Base-by-base conservation (phyloP, 2,888 invertebrate species). In the Gerosis bhagava region DNA sequence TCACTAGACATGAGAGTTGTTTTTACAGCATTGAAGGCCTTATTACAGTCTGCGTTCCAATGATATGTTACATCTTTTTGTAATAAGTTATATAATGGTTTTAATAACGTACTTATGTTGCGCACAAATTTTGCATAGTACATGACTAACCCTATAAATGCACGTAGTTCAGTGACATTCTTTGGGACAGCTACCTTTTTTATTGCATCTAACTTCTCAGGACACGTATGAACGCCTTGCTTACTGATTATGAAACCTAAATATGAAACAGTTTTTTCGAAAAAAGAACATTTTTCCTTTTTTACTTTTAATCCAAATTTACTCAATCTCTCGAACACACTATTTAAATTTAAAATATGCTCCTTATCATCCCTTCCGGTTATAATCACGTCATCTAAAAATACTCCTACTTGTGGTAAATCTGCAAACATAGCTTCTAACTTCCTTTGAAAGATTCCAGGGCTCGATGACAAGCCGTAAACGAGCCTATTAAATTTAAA, bases 361-460 rank as follows among this genome's bases (percentile, higher is more conserved):
- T 39, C 31, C 4, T 40, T 1, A 7, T 39, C 29, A 25, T 50
- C 32, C 3, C 1, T 15, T 0, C 56, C 54, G 0, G 53, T 53
- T 0, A 59, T 50, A n/a, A 56, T 44, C 0, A 54, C 15, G 11
- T 57, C 59, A 19, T 59, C 56, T 3, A 56, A 31, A 17, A 56
- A 56, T n/a, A 56, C 39, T 0, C 52, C 51, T 6, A 57, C 49
- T 2, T 19, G 12, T 3, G 50, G 51, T 11, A 57, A 10, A 29
- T 40, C 35, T 1, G 24, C 50, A 21, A 53, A 53, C 3, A 53
- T 0, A 2, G 50, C 31, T 16, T 56, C 56, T 12, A 56, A 11
- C 2, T 43, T 40, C n/a, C 53, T 42, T 29, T 61, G 59, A 40
- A 61, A 61, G 8, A 54, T 55, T 1, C 55, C 56, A 2, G 59